phyloP scores from a whole-genome alignment of 1,140 invertebrate genomes.

The Cataglyphis hispanica region DNA sequence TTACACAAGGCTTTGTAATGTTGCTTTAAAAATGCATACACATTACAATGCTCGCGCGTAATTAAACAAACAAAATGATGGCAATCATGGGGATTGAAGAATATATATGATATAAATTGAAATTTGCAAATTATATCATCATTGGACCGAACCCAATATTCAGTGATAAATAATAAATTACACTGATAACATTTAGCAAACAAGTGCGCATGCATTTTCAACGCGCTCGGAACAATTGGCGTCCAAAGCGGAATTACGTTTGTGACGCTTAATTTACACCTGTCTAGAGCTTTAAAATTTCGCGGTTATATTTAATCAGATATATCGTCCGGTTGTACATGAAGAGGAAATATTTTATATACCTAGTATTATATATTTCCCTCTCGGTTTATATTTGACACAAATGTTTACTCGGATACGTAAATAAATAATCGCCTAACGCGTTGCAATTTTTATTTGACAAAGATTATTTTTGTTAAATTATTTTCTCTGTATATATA shows the following conservation, averaged over 20 bases:
- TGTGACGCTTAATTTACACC: slow-evolving; percentile 65
- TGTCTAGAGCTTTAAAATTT: slow-evolving; percentile 61
- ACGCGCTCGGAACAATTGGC: slow-evolving; percentile 54
- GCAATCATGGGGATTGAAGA: slow-evolving; percentile 62
- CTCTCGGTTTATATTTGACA: slow-evolving; percentile 39
- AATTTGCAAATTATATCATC: slow-evolving; percentile 65
- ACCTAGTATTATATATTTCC: neutral
- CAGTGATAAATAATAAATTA: slow-evolving; percentile 63
- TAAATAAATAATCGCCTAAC: neutral
- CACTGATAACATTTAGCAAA: slow-evolving; percentile 62
- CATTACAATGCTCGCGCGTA: slow-evolving; percentile 52
- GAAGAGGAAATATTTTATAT: slow-evolving; percentile 50
- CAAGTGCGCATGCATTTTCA: slow-evolving; percentile 58
- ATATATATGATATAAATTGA: slow-evolving; percentile 62
- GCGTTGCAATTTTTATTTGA: slow-evolving; percentile 42
- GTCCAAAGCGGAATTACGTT: slow-evolving; percentile 63
- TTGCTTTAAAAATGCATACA: slow-evolving; percentile 51
- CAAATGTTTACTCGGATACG: slow-evolving; percentile 48
- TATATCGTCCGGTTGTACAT: slow-evolving; percentile 10
- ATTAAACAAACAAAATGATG: slow-evolving; percentile 64
- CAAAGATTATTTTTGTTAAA: slow-evolving; percentile 24
- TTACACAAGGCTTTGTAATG: slow-evolving; percentile 54
- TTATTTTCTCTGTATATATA: neutral
- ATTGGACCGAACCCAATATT: slow-evolving; percentile 59
- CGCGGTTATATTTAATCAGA: slow-evolving; percentile 60